Evolutionary conservation across 2,113 vertebrate species (phyloP).

Genomic region (Hemicordylus capensis): DNA sequence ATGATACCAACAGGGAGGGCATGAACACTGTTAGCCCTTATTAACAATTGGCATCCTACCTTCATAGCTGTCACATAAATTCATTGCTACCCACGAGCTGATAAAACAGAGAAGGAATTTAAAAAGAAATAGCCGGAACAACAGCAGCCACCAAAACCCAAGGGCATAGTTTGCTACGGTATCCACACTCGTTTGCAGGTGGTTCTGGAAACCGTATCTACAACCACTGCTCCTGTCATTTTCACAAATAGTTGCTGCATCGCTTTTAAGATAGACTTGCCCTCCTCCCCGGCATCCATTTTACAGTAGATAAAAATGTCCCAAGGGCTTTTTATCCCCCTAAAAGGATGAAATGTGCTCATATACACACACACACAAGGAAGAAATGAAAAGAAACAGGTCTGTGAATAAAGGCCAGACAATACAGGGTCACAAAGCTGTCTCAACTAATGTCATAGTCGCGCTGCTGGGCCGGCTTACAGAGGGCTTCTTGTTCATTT

Average conservation of each 20-base stretch:
- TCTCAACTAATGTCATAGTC: slow-evolving; percentile 82
- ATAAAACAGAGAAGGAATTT: slow-evolving; percentile 64
- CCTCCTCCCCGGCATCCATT: slow-evolving; percentile 36
- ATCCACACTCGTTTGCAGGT: slow-evolving; percentile 78
- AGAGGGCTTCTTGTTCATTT: slow-evolving; percentile 84
- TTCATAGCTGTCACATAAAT: slow-evolving; percentile 89
- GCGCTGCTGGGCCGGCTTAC: slow-evolving; percentile 76
- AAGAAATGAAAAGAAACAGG: slow-evolving; percentile 66
- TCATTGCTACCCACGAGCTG: slow-evolving; percentile 61
- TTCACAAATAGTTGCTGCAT: slow-evolving; percentile 63
- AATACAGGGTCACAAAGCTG: slow-evolving; percentile 85
- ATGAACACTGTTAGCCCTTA: slow-evolving; percentile 63
- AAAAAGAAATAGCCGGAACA: slow-evolving; percentile 37
- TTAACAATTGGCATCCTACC: slow-evolving; percentile 80
- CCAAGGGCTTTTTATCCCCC: slow-evolving; percentile 62
- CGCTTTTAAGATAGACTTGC: slow-evolving; percentile 54
- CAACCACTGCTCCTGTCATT: slow-evolving; percentile 67
- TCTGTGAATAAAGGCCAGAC: slow-evolving; percentile 90
- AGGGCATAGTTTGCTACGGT: slow-evolving; percentile 61
- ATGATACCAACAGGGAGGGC: slow-evolving; percentile 52
- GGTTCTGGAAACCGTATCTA: slow-evolving; percentile 73
- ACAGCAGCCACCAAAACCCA: slow-evolving; percentile 54
- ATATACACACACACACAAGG: slow-evolving; percentile 8
- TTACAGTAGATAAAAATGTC: slow-evolving; percentile 86
- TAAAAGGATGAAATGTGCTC: not conserved